Base-by-base conservation (phyloP, 35 echinoderm and acorn worm species). In the Hemicentrotus pulcherrimus region DNA sequence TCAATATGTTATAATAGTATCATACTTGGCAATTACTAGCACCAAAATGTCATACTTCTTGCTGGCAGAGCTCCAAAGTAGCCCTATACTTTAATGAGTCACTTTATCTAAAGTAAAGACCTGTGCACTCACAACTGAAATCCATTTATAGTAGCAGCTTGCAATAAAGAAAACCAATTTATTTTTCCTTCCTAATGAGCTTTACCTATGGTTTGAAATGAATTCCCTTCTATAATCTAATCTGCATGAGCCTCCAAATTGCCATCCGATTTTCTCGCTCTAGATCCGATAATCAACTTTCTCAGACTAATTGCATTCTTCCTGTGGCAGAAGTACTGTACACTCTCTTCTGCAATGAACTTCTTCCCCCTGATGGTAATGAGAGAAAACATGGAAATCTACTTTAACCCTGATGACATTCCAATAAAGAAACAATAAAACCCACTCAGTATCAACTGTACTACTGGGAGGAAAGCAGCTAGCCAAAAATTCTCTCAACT, bases 211-310 rank as follows among this genome's bases (percentile, higher is more conserved):
- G 88, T 90, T 47, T 90, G 32, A 90, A 90, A 90, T 90, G 88
- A 90, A 90, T 90, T 90, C 88, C 31, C 65, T 33, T 4, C 88
- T 12, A 90, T 90, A 90, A 90, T 90, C 32, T 45, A 90, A 90
- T 90, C 88, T 90, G 88, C 88, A 90, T 90, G 88, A 90, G 46
- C 88, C 19, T 78, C 65, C 88, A 32, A 90, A 90, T 90, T 90
- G 88, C 32, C 32, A 47, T 45, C 1, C 88, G 19, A 90, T 90
- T 90, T 90, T 90, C 88, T 90, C 46, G 46, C 88, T 47, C 88
- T 45, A 90, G 46, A 90, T 47, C 88, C 88, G 32, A 90, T 90
- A 90, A 90, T 90, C 88, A 90, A 90, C 88, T 33, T 47, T 78
- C 65, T 78, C 65, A 78, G 65, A 78, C 65, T 78, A 78, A 78